Evolutionary conservation across 1,140 invertebrate genomes (phyloP).

Genomic region (Brachionus asplanchnoidis): DNA sequence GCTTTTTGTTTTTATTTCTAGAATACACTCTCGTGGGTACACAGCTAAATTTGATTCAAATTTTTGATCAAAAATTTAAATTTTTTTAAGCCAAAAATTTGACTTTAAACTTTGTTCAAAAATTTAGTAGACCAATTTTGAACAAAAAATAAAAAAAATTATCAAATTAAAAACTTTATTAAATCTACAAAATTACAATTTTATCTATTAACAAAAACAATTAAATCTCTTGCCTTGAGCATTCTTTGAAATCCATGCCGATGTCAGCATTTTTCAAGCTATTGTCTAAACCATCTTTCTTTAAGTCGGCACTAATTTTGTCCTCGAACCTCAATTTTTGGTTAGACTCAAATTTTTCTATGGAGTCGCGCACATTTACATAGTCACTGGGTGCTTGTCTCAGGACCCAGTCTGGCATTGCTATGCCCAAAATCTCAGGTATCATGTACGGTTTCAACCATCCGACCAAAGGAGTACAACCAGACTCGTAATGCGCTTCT

Average conservation of each 20-base stretch:
- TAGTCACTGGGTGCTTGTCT: conserved; percentile 13
- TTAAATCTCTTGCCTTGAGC: neutral
- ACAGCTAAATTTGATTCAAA: neutral
- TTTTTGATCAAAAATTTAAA: neutral
- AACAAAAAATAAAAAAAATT: neutral
- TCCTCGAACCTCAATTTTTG: neutral
- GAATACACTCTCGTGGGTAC: neutral
- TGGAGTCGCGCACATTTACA: neutral
- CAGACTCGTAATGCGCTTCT: conserved; percentile 67
- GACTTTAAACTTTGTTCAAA: neutral
- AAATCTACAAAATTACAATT: neutral
- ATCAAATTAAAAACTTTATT: neutral
- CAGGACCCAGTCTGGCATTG: conserved; percentile 52
- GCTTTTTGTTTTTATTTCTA: neutral
- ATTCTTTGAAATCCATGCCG: neutral
- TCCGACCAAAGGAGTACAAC: conserved; percentile 73
- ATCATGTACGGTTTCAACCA: conserved; percentile 85
- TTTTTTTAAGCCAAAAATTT: neutral
- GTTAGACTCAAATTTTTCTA: neutral
- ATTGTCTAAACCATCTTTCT: neutral
- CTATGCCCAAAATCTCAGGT: conserved; percentile 67
- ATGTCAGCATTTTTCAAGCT: neutral
- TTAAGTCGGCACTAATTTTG: neutral
- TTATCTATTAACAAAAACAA: neutral
- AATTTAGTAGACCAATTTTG: neutral